Base-by-base conservation (phyloP, 2,797 vertebrate species). In the Nannoperca australis region DNA sequence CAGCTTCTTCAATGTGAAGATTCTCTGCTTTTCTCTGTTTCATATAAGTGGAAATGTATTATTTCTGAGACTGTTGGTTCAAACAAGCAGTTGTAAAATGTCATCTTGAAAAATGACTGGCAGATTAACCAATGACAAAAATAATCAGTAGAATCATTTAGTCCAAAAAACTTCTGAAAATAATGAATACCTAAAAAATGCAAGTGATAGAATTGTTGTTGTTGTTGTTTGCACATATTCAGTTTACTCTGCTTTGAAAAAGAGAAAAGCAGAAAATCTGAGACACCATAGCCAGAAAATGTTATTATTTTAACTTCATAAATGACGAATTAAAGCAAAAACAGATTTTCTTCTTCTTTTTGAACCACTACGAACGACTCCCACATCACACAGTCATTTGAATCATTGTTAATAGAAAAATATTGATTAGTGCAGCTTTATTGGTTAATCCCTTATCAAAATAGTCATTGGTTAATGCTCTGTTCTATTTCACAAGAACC, bases 31-130 rank as follows among this genome's bases (percentile, higher is more conserved):
- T 50, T 36, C 22, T 22, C 1, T 40, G 9, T 65, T 20, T 34
- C 15, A 24, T 27, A 12, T 40, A 5, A 36, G 15, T 45, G 42
- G 10, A 50, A 59, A 65, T 36, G 30, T 7, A 38, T 7, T 38
- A 38, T 63, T 32, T 59, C n/a, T 36, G n/a, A 2, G 10, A 27
- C 42, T 30, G 18, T 40, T 42, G 54, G 44, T 61, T 32, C 15
- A 59, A 49, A 65, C 17, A 54, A 49, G 30, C 38, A 3, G 32
- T 53, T 54, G 54, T 0, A 47, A 73, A 68, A 73, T 67, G 36
- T 44, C 17, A 17, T 32, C 13, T 42, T 18, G 42, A 27, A 45
- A 51, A 38, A 72, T 36, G 30, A 36, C 13, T 65, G 24, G 14
- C 44, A 68, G 30, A 55, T 54, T 17, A 36, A 44, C 17, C 1